These are phyloP conservation scores for Gadopsis bispinosus DNA, from an alignment of 2,797 vertebrate genomes.

Conservation along the genomic window DNA sequence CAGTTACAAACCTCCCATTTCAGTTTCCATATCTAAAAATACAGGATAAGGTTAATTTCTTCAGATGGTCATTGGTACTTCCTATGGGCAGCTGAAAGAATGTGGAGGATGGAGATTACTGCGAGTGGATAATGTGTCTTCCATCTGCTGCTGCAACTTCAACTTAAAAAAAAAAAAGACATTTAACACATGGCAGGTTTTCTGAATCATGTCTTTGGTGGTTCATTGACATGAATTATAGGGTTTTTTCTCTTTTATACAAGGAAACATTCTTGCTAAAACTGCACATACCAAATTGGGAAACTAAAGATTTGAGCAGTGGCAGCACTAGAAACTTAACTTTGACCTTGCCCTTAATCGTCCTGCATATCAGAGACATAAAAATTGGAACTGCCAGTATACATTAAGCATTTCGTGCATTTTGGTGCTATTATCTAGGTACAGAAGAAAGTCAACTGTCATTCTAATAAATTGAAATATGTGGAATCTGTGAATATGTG, in stretches of 20 bases:
- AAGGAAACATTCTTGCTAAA: constrained; percentile 72
- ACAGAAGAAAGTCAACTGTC: constrained; percentile 4
- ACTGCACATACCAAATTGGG: constrained; percentile 62
- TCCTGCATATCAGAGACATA: constrained; percentile 22
- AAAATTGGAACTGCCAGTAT: constrained; percentile 1
- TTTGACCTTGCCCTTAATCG: constrained; percentile 22
- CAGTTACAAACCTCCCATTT: constrained; percentile 22
- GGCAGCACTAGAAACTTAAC: constrained; percentile 27
- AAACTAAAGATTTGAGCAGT: constrained; percentile 49
- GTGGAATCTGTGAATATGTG: constrained; percentile 1
- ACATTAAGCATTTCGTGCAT: neutral
- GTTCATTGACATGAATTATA: constrained; percentile 71
- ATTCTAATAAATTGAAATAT: neutral
- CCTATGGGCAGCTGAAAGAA: constrained; percentile 64
- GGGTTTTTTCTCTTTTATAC: constrained; percentile 68
- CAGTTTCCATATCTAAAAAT: constrained; percentile 60
- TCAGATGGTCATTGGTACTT: constrained; percentile 58
- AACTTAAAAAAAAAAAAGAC: constrained; percentile 58
- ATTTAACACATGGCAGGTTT: constrained; percentile 71
- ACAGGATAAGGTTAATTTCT: constrained; percentile 59
- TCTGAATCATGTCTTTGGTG: constrained; percentile 65
- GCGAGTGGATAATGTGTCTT: constrained; percentile 74
- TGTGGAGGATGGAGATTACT: constrained; percentile 58
- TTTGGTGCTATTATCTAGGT: neutral
- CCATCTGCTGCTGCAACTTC: constrained; percentile 72